phyloP scores from a whole-genome alignment of 2,888 invertebrate genomes.

The Drosophila setosimentum region DNA sequence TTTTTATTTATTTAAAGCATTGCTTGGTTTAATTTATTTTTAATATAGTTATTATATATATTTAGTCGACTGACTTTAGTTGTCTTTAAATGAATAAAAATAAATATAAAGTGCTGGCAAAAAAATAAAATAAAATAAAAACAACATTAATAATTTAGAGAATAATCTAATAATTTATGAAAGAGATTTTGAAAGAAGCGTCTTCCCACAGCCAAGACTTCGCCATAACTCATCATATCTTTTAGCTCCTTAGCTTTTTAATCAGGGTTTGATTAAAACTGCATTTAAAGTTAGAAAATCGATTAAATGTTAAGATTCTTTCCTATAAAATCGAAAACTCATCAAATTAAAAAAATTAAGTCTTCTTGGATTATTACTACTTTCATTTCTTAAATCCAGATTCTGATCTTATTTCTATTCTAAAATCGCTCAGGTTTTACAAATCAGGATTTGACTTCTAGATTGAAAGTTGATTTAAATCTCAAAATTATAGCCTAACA shows the following conservation, averaged over 20 bases:
- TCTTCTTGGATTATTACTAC: not conserved
- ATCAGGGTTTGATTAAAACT: not conserved
- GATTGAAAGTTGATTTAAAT: not conserved
- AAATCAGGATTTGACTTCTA: rapidly evolving
- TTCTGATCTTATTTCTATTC: not conserved
- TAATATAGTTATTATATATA: not conserved
- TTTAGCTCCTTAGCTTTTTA: not conserved
- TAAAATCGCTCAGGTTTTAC: not conserved
- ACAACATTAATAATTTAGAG: not conserved
- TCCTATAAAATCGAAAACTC: not conserved
- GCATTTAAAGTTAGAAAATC: too few species aligned
- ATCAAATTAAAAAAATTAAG: not conserved
- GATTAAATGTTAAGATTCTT: too few species aligned
- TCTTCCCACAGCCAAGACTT: too few species aligned
- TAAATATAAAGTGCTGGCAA: not conserved
- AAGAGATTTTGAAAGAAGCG: not conserved
- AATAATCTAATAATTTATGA: not conserved
- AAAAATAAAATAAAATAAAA: too few species aligned
- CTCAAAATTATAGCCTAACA: too few species aligned
- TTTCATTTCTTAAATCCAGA: not conserved
- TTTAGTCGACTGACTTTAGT: not conserved
- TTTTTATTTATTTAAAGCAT: not conserved
- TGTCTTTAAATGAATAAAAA: not conserved
- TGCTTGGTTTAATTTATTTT: not conserved
- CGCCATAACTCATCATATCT: not conserved